Evolutionary conservation across 2,888 invertebrate species (phyloP), one percentile per base, ranked within the genome.

Genomic region (Sylvicola cinctus): DNA sequence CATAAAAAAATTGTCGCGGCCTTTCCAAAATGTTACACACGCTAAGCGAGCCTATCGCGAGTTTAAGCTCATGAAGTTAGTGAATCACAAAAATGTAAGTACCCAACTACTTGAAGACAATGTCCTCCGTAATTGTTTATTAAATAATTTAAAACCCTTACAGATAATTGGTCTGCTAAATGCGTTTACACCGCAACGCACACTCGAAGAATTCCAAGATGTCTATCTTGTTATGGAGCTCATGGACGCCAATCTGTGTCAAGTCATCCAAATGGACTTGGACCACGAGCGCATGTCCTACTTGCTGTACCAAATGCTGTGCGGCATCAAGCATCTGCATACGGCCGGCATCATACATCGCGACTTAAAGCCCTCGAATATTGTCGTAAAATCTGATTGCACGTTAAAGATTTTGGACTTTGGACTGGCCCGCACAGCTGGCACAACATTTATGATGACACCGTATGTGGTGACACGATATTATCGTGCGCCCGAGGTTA

Each of bases 281-380:
- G 98, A 99, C 62, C 98, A 98, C 63, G 98, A 99, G 62, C 68
- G 98, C 49, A 96, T 98, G 88, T 95, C 95, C 50, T 98, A 98
- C 62, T 74, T 98, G 48, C 74, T 99, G 29, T 98, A 99, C 62
- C 98, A 98, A 68, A 95, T 98, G 93, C 71, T 98, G 38, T 99
- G 98, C 66, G 98, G 98, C 46, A 96, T 99, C 57, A 93, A 98
- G 59, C 98, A 98, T 65, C 68, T 98, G 52, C 98, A 99, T 70
- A 87, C 90, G 40, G 96, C 98, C 43, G 96, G 96, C 44, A 95
- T 95, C 48, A 95, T 95, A 54, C 95, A 95, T 61, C 78, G 95
- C 93, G 98, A 99, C 66, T 68, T 98, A 54, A 98, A 99, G 66
- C 98, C 98, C 55, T 95, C 93, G 62, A 98, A 98, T 66, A 99